phyloP scores from a whole-genome alignment of 2,113 vertebrate species.

The Periophthalmodon schlosseri region DNA sequence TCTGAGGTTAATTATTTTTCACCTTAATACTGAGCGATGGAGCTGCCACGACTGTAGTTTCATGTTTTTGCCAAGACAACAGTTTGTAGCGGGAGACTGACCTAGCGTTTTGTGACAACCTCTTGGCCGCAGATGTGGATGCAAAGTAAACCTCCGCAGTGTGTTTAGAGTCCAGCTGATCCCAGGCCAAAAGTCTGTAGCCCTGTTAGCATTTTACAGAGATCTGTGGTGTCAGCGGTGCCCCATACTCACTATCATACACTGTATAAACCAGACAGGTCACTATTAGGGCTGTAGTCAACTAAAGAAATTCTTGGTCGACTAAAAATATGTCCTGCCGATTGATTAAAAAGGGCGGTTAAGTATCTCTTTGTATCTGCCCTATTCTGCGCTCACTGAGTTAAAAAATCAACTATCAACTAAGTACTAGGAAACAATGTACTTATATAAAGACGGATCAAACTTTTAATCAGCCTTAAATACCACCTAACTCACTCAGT shows the following conservation, averaged over 20 bases:
- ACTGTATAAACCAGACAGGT: not conserved
- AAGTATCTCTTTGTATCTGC: too few species aligned
- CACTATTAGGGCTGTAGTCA: not conserved
- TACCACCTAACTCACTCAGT: too few species aligned
- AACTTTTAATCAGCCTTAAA: too few species aligned
- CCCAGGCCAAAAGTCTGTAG: constrained; percentile 35
- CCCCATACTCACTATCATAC: constrained; percentile 6
- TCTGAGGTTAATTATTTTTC: constrained; percentile 40
- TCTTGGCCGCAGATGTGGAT: constrained; percentile 43
- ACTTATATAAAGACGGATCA: too few species aligned
- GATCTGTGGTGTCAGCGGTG: constrained; percentile 27
- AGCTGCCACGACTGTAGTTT: constrained; percentile 25
- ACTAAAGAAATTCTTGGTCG: too few species aligned
- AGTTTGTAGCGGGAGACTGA: constrained; percentile 52
- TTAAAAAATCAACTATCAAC: too few species aligned
- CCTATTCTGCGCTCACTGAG: too few species aligned
- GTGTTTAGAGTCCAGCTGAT: constrained; percentile 55
- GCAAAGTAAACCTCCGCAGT: constrained; percentile 67
- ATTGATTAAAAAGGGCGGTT: too few species aligned
- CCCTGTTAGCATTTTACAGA: constrained; percentile 43
- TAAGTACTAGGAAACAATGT: too few species aligned
- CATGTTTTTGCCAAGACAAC: constrained; percentile 31
- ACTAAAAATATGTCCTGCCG: too few species aligned
- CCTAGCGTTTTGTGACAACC: constrained; percentile 55
- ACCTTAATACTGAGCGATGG: constrained; percentile 27